Conservation (phyloP, 1,140 invertebrate genomes). For the Leptinotarsa undecemlineata region DNA sequence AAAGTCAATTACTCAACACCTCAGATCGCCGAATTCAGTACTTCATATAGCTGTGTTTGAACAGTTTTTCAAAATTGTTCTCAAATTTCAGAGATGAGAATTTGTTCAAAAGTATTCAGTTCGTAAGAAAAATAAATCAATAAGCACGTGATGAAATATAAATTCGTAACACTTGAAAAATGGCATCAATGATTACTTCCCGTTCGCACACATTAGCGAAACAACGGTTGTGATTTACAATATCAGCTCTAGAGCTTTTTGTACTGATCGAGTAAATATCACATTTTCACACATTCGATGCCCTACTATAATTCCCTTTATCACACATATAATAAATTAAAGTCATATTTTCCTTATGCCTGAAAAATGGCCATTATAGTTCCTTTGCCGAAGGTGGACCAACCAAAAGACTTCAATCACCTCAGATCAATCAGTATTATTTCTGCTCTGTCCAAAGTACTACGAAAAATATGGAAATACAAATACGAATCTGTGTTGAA, state of each 20-base stretch:
- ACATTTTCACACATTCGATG: background rate
- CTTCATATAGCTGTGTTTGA: too few species aligned
- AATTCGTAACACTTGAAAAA: background rate
- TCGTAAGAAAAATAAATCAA: too few species aligned
- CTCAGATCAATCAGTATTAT: conserved; percentile 1
- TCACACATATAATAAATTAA: conserved; percentile 3
- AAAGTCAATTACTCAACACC: too few species aligned
- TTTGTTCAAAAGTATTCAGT: too few species aligned
- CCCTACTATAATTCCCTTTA: background rate
- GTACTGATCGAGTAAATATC: conserved; percentile 14
- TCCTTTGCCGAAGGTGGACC: background rate
- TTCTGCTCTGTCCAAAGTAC: background rate
- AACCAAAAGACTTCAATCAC: background rate
- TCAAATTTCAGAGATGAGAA: too few species aligned
- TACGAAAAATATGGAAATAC: background rate
- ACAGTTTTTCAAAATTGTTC: too few species aligned
- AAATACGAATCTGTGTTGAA: background rate
- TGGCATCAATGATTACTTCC: background rate
- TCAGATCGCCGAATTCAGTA: too few species aligned
- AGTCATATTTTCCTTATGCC: too few species aligned
- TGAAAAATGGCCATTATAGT: too few species aligned
- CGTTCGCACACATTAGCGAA: background rate
- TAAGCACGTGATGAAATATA: too few species aligned
- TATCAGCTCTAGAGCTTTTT: background rate
- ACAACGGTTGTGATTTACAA: background rate